These are phyloP conservation scores for Semicossyphus pulcher DNA, from an alignment of 2,113 vertebrate genomes.

Conservation along the genomic window DNA sequence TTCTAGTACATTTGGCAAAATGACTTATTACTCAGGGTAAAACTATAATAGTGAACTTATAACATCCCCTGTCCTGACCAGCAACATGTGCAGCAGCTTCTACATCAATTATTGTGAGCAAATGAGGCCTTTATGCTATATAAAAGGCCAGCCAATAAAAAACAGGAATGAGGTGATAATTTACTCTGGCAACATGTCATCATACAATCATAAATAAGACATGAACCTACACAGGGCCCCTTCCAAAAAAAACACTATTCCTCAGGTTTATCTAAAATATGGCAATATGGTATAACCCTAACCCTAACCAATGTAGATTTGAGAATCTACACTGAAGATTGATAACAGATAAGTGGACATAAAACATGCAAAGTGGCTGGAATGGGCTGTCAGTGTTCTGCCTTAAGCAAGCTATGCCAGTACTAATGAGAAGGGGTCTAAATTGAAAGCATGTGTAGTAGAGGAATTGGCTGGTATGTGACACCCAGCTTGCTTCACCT, in stretches of 20 bases:
- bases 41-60: conserved; percentile 27
- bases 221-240: too few relatives aligned
- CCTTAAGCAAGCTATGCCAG: conserved; percentile 30
- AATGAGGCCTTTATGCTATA: conserved; percentile 57
- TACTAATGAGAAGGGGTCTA: conserved; percentile 74
- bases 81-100: conserved; percentile 42
- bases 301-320: too few relatives aligned
- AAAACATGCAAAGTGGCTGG: conserved; percentile 10
- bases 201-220: conserved; percentile 28
- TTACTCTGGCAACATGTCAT: conserved; percentile 23
- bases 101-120: conserved; percentile 65
- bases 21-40: too few relatives aligned
- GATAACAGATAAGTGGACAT: background rate
- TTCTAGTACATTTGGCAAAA: too few relatives aligned
- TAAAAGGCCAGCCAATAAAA: conserved; percentile 55
- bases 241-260: background rate
- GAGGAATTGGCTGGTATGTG: conserved; percentile 33
- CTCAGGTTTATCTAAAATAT: too few relatives aligned
- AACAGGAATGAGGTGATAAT: conserved; percentile 44
- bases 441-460: conserved; percentile 75
- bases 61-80: conserved; percentile 27
- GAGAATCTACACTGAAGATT: background rate
- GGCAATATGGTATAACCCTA: too few relatives aligned
- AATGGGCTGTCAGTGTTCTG: conserved; percentile 33
- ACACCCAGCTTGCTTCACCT: conserved; percentile 70